Evolutionary conservation across 2,888 invertebrate genomes (phyloP), one percentile per base, ranked within the genome.

Genomic region (Synanthedon andrenaeformis): DNA sequence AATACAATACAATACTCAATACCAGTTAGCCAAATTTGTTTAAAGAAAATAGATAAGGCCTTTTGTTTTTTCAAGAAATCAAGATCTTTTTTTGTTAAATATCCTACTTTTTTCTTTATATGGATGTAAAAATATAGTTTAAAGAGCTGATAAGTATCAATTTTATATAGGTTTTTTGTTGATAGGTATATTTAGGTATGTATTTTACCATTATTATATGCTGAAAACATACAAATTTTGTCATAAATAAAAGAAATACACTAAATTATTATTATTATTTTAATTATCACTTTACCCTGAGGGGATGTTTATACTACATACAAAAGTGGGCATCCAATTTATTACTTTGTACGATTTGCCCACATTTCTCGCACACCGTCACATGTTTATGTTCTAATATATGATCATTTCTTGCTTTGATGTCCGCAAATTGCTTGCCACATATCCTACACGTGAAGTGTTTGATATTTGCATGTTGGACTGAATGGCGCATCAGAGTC

Each of bases 361-460:
- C 88, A 57, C 88, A 88, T 53, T 70, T 74, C 42, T 88, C 88
- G 65, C 88, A 88, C 58, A 88, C 81, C 0, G 68, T 63, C 49
- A 69, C 65, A 51, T 79, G 74, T 49, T 58, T 67, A 57, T 83
- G 84, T 53, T 72, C 67, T 8, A 65, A 57, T 6, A 72, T 58
- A 59, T 81, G 79, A 12, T 71, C 60, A n/a, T 78, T 69, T 48
- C 72, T 63, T 10, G 61, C 55, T 52, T 67, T 74, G 0, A 58
- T 55, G 58, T 72, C 70, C 1, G 57, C 54, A 50, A 82, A 82
- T 11, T 59, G 60, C 54, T 64, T 70, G 4, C 64, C 60, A 55
- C 84, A 84, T 42, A 80, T 63, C 45, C 58, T 62, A 57, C 84
- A 84, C 23, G 65, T 66, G 10, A 64, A 59, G 5, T 57, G 59